These are phyloP conservation scores for Colistium nudipinnis DNA, from an alignment of 2,113 vertebrate genomes.

Conservation along the genomic window DNA sequence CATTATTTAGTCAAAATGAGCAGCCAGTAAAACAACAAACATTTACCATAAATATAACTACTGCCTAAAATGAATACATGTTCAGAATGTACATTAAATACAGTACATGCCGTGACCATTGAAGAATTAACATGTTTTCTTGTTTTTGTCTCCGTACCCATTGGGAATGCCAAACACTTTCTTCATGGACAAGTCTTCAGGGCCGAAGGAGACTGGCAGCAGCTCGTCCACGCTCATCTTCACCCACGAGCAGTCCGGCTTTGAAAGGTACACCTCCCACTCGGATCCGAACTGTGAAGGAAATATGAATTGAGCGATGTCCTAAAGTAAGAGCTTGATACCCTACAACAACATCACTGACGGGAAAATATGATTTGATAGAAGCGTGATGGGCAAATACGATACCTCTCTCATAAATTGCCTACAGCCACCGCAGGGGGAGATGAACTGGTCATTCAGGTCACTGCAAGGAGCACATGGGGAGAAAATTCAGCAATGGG, in stretches of 20 bases:
- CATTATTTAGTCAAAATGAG: background rate
- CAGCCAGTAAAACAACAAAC: slow-evolving; percentile 17
- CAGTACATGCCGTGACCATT: background rate
- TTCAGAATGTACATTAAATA: slow-evolving; percentile 1
- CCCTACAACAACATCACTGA: background rate
- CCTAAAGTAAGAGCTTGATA: background rate
- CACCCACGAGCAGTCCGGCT: slow-evolving; percentile 80
- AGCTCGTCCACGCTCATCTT: slow-evolving; percentile 84
- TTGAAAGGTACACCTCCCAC: slow-evolving; percentile 88
- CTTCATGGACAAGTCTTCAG: slow-evolving; percentile 81
- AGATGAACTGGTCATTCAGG: slow-evolving; percentile 83
- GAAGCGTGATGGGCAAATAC: background rate
- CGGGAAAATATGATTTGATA: background rate
- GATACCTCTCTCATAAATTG: slow-evolving; percentile 96
- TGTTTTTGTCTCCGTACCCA: slow-evolving; percentile 29
- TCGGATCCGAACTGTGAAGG: slow-evolving; percentile 85
- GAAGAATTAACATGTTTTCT: background rate
- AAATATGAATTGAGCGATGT: background rate
- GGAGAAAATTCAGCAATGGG: background rate
- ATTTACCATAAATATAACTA: slow-evolving; percentile 32
- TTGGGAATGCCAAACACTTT: slow-evolving; percentile 21
- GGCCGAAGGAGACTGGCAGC: slow-evolving; percentile 89
- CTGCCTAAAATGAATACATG: background rate
- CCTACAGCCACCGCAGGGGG: slow-evolving; percentile 91
- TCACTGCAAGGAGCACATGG: slow-evolving; percentile 80